Evolutionary conservation across 2,797 vertebrate genomes (phyloP).

Genomic region (Thamnophis elegans): DNA sequence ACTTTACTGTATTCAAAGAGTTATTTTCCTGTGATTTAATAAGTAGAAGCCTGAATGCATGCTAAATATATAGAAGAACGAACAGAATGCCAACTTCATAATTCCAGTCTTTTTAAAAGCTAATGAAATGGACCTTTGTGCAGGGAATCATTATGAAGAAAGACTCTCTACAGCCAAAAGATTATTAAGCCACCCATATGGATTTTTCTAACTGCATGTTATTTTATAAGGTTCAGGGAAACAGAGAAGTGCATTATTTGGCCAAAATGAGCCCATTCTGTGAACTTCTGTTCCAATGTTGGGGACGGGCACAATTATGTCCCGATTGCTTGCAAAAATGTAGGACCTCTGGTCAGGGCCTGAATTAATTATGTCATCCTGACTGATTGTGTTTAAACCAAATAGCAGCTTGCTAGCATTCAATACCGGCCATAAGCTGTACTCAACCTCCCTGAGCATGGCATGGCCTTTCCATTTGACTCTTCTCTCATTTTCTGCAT

Average conservation of each 20-base stretch:
- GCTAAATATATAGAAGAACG: slow-evolving; percentile 10
- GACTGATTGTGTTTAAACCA: slow-evolving; percentile 61
- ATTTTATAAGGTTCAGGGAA: slow-evolving; percentile 48
- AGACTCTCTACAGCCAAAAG: slow-evolving; percentile 16
- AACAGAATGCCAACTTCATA: slow-evolving; percentile 26
- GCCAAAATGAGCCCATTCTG: slow-evolving; percentile 45
- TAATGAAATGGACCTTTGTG: slow-evolving; percentile 11
- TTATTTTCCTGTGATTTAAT: slow-evolving; percentile 32
- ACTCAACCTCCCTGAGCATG: slow-evolving; percentile 35
- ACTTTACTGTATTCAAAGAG: slow-evolving; percentile 5
- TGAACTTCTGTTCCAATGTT: slow-evolving; percentile 56
- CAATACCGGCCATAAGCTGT: slow-evolving; percentile 22
- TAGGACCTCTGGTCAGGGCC: slow-evolving; percentile 45
- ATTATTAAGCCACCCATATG: slow-evolving; percentile 37
- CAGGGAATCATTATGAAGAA: slow-evolving; percentile 34
- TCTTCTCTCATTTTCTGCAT: slow-evolving; percentile 58
- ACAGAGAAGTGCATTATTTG: slow-evolving; percentile 43
- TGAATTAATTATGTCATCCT: slow-evolving; percentile 55
- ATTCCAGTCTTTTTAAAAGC: slow-evolving; percentile 28
- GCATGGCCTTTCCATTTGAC: slow-evolving; percentile 30
- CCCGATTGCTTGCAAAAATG: slow-evolving; percentile 44
- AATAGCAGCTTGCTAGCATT: slow-evolving; percentile 42
- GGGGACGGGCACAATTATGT: slow-evolving; percentile 32
- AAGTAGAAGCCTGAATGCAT: slow-evolving; percentile 1
- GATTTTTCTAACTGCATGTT: slow-evolving; percentile 34